Conservation (phyloP, 2,888 invertebrate species). For the Drosophila vallismaia region DNA sequence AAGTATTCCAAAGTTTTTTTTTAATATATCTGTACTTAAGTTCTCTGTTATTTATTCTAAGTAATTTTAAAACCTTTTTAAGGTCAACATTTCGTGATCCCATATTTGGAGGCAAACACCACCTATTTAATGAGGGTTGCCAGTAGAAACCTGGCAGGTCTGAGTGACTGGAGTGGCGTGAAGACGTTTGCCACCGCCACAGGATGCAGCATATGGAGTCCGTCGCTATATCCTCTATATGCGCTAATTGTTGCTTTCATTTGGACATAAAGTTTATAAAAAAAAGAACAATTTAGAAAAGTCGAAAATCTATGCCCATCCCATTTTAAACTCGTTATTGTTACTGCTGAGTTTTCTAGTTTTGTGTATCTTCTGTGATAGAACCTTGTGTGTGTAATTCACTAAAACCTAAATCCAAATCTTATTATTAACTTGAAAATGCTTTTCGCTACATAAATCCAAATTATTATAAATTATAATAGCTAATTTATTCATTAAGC, state of each 20-base stretch:
- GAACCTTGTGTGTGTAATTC: constrained; percentile 65
- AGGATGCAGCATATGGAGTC: constrained; percentile 53
- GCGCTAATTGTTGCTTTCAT: constrained; percentile 32
- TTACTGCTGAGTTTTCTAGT: constrained; percentile 28
- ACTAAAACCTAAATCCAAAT: constrained; percentile 40
- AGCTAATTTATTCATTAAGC: constrained; percentile 41
- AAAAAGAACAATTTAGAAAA: background rate
- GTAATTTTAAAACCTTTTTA: constrained; percentile 12
- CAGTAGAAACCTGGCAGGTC: constrained; percentile 85
- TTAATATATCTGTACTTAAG: no score
- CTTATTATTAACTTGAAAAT: constrained; percentile 8
- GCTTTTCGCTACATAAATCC: constrained; percentile 35
- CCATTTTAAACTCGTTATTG: constrained; percentile 24
- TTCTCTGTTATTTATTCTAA: no score
- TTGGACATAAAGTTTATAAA: constrained; percentile 48
- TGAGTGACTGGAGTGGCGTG: constrained; percentile 84
- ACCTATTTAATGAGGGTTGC: constrained; percentile 85
- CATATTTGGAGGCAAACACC: constrained; percentile 84
- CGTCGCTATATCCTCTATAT: constrained; percentile 20
- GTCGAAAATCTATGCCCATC: background rate
- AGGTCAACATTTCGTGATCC: constrained; percentile 85
- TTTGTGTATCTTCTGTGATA: constrained; percentile 71
- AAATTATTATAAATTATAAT: constrained; percentile 15
- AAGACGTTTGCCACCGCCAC: constrained; percentile 80
- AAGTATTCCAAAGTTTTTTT: no score